Evolutionary conservation across 2,113 vertebrate species (phyloP), one percentile per base, ranked within the genome.

Genomic region (Podarcis cretensis): DNA sequence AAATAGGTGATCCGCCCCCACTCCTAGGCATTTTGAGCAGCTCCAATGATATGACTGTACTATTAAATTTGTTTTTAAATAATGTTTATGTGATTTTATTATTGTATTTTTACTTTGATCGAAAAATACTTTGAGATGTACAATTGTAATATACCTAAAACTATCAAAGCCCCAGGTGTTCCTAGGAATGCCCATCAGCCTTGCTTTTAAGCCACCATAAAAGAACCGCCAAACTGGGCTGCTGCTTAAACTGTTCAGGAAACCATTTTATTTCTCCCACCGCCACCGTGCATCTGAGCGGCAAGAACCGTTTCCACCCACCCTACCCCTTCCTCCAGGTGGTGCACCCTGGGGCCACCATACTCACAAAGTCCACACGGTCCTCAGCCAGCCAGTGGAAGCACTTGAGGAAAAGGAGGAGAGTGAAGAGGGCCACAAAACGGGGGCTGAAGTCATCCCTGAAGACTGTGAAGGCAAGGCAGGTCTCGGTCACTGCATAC

Each of bases 311-410:
- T 63, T 14, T 43, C 75, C 2, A 27, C 25, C 77, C 77, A 78
- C 6, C 10, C n/a, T 73, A 5, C 4, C 12, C 12, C 14, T 12
- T 14, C n/a, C n/a, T 32, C n/a, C 30, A 16, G n/a, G 10, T 5
- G 12, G 4, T 2, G 3, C 30, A 16, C 4, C 30, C n/a, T 73
- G n/a, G 71, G 30, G 30, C 32, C n/a, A 25, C 25, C 0, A 2
- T 4, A 96, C 99, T 98, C 95, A 99, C 99, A 95, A 99, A 99
- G 86, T 99, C 99, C 93, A 99, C 99, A 0, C 99, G 96, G 94
- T 99, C 99, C 94, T 99, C 99, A 0, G 99, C 98, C 95, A 99
- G 93, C 98, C 99, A 99, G 88, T 99, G 99, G 92, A 99, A 99
- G 95, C 99, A 99, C 95, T 99, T 99, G 87, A 99, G 98, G 96